Evolutionary conservation across 2,888 invertebrate genomes (phyloP).

Genomic region (Drosophila colorata): DNA sequence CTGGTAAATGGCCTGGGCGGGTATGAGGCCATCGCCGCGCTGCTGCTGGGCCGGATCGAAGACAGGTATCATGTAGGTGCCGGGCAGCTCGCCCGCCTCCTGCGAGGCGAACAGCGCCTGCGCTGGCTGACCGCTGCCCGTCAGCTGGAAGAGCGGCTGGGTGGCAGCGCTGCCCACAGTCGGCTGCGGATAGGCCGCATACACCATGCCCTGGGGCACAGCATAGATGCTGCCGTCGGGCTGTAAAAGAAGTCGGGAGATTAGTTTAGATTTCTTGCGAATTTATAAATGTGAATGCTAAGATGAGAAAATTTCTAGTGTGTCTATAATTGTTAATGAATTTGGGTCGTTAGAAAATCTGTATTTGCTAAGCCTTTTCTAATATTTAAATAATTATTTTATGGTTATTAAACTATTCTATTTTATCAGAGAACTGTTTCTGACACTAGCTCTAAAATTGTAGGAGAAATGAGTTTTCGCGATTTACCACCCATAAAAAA

Average conservation of each 20-base stretch:
- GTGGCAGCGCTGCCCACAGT: constrained; percentile 69
- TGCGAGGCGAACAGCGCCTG: constrained; percentile 63
- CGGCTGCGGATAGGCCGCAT: constrained; percentile 84
- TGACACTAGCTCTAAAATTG: too few species aligned
- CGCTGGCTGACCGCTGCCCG: constrained; percentile 63
- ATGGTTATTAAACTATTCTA: too few species aligned
- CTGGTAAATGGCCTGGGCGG: constrained; percentile 83
- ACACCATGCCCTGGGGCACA: constrained; percentile 85
- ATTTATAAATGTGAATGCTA: too few species aligned
- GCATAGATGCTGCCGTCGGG: constrained; percentile 85
- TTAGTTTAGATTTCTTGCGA: too few species aligned
- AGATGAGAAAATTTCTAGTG: too few species aligned
- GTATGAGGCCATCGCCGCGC: constrained; percentile 81
- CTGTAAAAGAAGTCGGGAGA: constrained; percentile 48
- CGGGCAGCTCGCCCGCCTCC: constrained; percentile 83
- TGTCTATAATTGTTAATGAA: too few species aligned
- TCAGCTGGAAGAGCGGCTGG: constrained; percentile 70
- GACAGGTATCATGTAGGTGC: constrained; percentile 85
- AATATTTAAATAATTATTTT: too few species aligned
- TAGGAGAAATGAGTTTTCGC: too few species aligned
- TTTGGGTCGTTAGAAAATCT: too few species aligned
- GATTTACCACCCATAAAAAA: too few species aligned
- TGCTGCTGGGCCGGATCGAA: constrained; percentile 84
- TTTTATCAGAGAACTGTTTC: too few species aligned
- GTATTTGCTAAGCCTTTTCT: too few species aligned